Base-by-base conservation (phyloP, 2,888 invertebrate species). In the Caenorhabditis sinica region DNA sequence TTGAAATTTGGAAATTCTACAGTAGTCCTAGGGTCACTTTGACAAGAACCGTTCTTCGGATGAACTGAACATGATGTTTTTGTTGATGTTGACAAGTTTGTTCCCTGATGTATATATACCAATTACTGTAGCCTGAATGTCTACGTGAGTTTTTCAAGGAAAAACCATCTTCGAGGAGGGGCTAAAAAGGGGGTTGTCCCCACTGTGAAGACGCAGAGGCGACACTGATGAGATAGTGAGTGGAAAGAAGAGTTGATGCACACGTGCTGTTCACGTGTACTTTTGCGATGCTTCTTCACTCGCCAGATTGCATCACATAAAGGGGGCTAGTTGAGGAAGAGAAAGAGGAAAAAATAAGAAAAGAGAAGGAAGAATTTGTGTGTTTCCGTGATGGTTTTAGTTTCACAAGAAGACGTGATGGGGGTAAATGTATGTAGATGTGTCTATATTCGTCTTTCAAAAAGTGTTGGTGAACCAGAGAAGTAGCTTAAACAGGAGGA, bases 281-380 rank as follows among this genome's bases (percentile, higher is more conserved):
- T 72, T 80, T 66, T 63, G n/a, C 25, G 72, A 79, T 72, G 79
- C 79, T 79, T 65, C 65, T 77, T 33, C 66, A 49, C 4, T 30
- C 36, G 58, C 69, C 65, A 80, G 80, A 80, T 80, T 80, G 80
- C 80, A 80, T 80, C 80, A 80, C 80, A 80, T 72, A 71, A 60
- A 77, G 36, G 30, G 66, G 53, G 65, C 53, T 61, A 68, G 51
- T 36, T 33, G 20, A 53, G 28, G 49, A 66, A 20, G 56, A 30
- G 5, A 28, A 20, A 20, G 56, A 56, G 5, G 15, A 56, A 15
- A 13, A 43, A 63, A 43, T 49, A 53, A 36, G 33, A 43, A 66
- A 53, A 36, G 33, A 30, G 30, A n/a, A 30, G 49, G 68, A 68
- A 20, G 30, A 53, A 68, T 53, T 68, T 68, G 28, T 33, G 20